These are phyloP conservation scores for Potamilus streckersoni DNA, from an alignment of 1,140 invertebrate genomes.

Conservation along the genomic window DNA sequence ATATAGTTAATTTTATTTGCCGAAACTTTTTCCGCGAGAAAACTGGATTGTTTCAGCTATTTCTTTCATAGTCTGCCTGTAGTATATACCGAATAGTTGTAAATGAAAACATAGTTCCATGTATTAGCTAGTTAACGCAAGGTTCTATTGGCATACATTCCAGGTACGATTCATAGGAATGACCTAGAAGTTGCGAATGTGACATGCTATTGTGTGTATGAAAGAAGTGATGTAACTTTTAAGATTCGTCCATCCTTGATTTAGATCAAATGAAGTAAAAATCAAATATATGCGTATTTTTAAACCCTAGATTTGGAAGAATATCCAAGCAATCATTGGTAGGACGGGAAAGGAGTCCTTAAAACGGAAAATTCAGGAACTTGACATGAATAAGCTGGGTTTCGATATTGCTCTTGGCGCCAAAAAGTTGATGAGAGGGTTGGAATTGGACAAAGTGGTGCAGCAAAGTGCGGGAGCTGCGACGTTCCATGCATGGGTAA, in stretches of 20 bases:
- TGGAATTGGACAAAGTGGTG: conserved; percentile 47
- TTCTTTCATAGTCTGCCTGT: no score
- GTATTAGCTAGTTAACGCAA: no score
- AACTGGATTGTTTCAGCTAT: no score
- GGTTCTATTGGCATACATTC: no score
- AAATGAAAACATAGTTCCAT: no score
- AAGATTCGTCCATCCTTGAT: neutral
- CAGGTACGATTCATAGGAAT: no score
- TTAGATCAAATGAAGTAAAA: neutral
- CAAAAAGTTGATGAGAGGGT: conserved; percentile 40
- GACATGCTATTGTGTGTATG: neutral
- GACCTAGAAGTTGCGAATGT: no score
- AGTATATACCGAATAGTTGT: no score
- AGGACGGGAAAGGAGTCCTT: conserved; percentile 59
- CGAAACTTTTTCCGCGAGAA: no score
- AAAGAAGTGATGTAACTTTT: neutral
- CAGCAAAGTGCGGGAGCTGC: conserved; percentile 57
- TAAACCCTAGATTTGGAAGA: conserved; percentile 54
- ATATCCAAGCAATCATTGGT: conserved; percentile 52
- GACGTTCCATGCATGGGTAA: conserved; percentile 63
- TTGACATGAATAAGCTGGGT: conserved; percentile 49
- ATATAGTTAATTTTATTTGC: no score
- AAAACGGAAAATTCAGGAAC: conserved; percentile 54
- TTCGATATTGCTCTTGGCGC: conserved; percentile 42
- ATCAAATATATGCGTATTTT: neutral